Evolutionary conservation across 1,140 invertebrate genomes (phyloP), one percentile per base, ranked within the genome.

Genomic region (Acromyrmex charruanus): DNA sequence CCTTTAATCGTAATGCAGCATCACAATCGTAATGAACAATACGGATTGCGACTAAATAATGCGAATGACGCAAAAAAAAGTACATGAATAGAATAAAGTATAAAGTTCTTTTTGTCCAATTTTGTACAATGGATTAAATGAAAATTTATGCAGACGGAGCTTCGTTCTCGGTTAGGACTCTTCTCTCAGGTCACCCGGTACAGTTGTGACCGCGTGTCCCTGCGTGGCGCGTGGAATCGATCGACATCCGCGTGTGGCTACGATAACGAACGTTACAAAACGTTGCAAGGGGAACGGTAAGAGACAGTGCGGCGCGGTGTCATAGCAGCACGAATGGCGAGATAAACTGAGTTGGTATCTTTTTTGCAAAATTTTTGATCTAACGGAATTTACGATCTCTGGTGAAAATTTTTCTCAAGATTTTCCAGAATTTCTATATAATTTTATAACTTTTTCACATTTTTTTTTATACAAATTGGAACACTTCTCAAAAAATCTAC

Each of bases 251-350:
- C 55, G 80, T 69, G 69, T 84, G 69, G 25, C 55, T 51, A 21
- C 35, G 55, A 82, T 82, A 82, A 74, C 39, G 66, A 79, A 80
- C 63, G 44, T 80, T 65, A 31, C 49, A 58, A 81, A 81, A 81
- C 10, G 35, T 44, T 35, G 31, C 49, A n/a, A 53, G 5, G 58
- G 3, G 21, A 21, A 51, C 31, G 3, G 28, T 25, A 18, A 71
- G 44, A 35, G 49, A 80, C 77, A 25, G 39, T 63, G 39, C 25
- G 25, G 9, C 21, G 55, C 55, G 21, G 6, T 18, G n/a, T 25
- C 7, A 39, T 7, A 31, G n/a, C 44, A 14, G 49, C 25, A 3
- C 35, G 39, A 51, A 63, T 31, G 55, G 7, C n/a, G 63, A 66
- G 63, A 35, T 35, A 28, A 39, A n/a, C n/a, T 9, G n/a, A 21